phyloP scores from a whole-genome alignment of 2,113 vertebrate genomes.

The Tenebrosternarchus preto region DNA sequence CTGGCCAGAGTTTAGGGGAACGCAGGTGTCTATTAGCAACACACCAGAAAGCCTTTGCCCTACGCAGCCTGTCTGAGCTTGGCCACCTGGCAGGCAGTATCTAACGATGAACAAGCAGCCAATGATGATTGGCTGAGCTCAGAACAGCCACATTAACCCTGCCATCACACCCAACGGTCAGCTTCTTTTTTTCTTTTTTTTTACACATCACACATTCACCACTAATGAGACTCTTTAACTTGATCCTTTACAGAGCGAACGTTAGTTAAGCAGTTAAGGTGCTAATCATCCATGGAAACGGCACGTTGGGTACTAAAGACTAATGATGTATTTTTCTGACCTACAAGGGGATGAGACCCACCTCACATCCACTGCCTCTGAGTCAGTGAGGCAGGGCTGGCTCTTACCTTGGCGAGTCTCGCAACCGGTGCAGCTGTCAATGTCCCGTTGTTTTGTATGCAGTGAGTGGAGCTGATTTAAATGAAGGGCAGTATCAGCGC shows the following conservation, averaged over 20 bases:
- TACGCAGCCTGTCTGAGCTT: not conserved
- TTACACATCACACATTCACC: not conserved
- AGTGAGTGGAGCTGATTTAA: constrained; percentile 21
- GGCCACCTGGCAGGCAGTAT: not conserved
- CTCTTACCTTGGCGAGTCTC: not conserved
- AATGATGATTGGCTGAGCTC: constrained; percentile 15
- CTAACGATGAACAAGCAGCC: constrained; percentile 22
- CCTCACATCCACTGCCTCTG: not conserved
- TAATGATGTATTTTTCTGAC: constrained; percentile 22
- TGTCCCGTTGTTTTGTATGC: constrained; percentile 38
- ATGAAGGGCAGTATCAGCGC: constrained; percentile 50
- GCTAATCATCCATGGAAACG: constrained; percentile 30
- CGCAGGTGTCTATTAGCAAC: constrained; percentile 14
- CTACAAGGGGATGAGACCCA: not conserved
- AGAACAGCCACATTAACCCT: constrained; percentile 29
- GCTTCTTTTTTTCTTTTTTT: not conserved
- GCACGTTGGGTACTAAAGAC: not conserved
- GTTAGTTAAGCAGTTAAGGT: constrained; percentile 21
- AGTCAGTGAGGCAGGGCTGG: not conserved
- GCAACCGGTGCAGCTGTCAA: constrained; percentile 19
- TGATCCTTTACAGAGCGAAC: constrained; percentile 27
- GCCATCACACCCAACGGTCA: not conserved
- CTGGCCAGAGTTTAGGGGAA: not conserved
- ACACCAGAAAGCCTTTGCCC: not conserved
- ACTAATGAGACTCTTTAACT: constrained; percentile 12